Evolutionary conservation across 2,113 vertebrate genomes (phyloP), one percentile per base, ranked within the genome.

Genomic region (Petrocephalus zakoni): DNA sequence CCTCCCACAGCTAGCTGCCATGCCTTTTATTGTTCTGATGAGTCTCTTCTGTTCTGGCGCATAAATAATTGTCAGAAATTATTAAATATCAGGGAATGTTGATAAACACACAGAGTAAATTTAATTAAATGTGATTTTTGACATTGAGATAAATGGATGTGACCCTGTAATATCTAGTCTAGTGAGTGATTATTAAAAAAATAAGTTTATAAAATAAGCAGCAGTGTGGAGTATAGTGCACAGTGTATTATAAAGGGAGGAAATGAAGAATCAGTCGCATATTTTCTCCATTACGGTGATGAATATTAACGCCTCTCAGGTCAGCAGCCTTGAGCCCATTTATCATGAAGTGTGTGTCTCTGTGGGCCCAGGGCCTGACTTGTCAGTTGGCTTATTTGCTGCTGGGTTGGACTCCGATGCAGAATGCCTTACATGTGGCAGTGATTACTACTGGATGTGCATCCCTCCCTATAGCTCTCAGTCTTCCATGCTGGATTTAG

Each of bases 201-300:
- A 78, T 22, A 21, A 83, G 19, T 47, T 83, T 9, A 49, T 46
- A 13, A 21, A 47, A 83, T n/a, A 81, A 83, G 81, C 46, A 47
- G 19, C 81, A 83, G 37, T 83, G 46, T 13, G 19, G 81, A n/a
- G n/a, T 83, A 49, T 83, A 22, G 37, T 47, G 46, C 42, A 47
- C 22, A 5, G 3, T 47, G 37, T 49, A 19, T 47, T 83, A 7
- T 83, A 49, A n/a, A 46, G 46, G 37, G 42, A n/a, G 81, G 81
- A 83, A 29, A 49, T 83, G 81, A 49, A 49, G 81, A 46, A 49
- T 83, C 81, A 22, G 42, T 83, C 37, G 22, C 81, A 13, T 47
- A n/a, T 83, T 68, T 83, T 46, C 21, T 49, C 81, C 46, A 83
- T 83, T 83, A 83, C 81, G 49, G 19, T 47, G 78, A 82, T 75